Base-by-base conservation (phyloP, 2,113 vertebrate species). In the Hemichromis elongatus region DNA sequence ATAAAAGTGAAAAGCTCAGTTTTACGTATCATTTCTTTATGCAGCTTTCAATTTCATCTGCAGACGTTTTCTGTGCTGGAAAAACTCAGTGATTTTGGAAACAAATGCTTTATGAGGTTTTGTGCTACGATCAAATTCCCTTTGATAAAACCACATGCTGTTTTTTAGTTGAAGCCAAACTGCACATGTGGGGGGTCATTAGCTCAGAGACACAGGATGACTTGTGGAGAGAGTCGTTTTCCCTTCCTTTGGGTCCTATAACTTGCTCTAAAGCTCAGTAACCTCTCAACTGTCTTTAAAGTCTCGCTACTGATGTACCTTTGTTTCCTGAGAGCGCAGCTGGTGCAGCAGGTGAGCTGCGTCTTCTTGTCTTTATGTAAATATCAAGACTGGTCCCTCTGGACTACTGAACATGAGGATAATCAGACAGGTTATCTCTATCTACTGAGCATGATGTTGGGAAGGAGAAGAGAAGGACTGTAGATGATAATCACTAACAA, bases 331-430 rank as follows among this genome's bases (percentile, higher is more conserved):
- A 63, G 81, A 52, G 52, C 2, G 42, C 86, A 66, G 84, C 79
- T 30, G 77, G 57, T 2, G 59, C 86, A 61, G 86, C 77, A 57
- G 55, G 79, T 10, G 50, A 82, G 79, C 52, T 9, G 53, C 4
- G 10, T 84, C 86, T 14, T 55, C 83, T 57, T n/a, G 75, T 84
- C 88, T 89, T 73, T 90, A 90, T 92, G 90, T 88, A 86, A 90
- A 89, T 52, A 90, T 89, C 91, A 86, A 12, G 16, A 9, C 54
- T 3, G 18, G 86, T 90, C 89, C 63, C 90, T 77, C 37, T 45
- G 79, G 86, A 57, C 81, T 6, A 56, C 12, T 30, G 66, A 21
- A 77, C 77, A 75, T 53, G 87, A 82, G 68, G 83, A 79, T 77
- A 79, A 18, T 30, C 21, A 7, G 21, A 52, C 52, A 19, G 56